A percentile compares a stretch with the other conserved stretches of the same genome.
phyloP scores from a whole-genome alignment of 2,797 vertebrate genomes.

The Nothura maculosa region DNA sequence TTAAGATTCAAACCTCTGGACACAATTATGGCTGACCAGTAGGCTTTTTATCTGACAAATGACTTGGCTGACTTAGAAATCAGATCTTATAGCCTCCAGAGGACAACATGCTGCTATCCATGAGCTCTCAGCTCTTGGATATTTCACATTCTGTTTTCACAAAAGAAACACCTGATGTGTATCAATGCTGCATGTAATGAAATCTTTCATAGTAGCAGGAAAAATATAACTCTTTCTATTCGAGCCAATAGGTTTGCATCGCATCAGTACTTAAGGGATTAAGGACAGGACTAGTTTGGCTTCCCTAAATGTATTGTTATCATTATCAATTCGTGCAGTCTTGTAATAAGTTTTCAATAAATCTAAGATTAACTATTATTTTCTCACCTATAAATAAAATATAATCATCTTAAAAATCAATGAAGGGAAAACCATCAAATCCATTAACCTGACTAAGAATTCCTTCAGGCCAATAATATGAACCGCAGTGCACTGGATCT shows the following conservation, averaged over 20 bases:
- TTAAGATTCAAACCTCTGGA: constrained; percentile 75
- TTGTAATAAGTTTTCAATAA: constrained; percentile 82
- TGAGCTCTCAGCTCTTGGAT: constrained; percentile 50
- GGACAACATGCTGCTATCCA: constrained; percentile 37
- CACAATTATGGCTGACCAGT: constrained; percentile 71
- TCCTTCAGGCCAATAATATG: constrained; percentile 88
- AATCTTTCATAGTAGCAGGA: constrained; percentile 68
- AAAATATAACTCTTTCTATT: constrained; percentile 64
- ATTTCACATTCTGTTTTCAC: constrained; percentile 70
- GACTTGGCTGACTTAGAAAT: constrained; percentile 66
- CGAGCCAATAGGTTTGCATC: constrained; percentile 66
- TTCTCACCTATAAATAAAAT: constrained; percentile 91
- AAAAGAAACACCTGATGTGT: constrained; percentile 75
- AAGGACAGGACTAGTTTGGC: constrained; percentile 71
- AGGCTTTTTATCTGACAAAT: constrained; percentile 73
- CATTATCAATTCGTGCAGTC: constrained; percentile 76
- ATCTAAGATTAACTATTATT: constrained; percentile 85
- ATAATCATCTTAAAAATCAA: constrained; percentile 94
- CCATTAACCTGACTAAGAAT: constrained; percentile 87
- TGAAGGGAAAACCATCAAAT: constrained; percentile 87
- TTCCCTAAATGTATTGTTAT: constrained; percentile 73
- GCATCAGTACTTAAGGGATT: constrained; percentile 71
- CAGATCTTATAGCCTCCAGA: constrained; percentile 57
- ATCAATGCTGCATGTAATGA: constrained; percentile 66
- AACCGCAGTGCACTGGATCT: constrained; percentile 83